These are phyloP conservation scores for Aurelia sp. DNA, from an alignment of 30 jellyfish, hydroid and myxozoan species.

Conservation along the genomic window DNA sequence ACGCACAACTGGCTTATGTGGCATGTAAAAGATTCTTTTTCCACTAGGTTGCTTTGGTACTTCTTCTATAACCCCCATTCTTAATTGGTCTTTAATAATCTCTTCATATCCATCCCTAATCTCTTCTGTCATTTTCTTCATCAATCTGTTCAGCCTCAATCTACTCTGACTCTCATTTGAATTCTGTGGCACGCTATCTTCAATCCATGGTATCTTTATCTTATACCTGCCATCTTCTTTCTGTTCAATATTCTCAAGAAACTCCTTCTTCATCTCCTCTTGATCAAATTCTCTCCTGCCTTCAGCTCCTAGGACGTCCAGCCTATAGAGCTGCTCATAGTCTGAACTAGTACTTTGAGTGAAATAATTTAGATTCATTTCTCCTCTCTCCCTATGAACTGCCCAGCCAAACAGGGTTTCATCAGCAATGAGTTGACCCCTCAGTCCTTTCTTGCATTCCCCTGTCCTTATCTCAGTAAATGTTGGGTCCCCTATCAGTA, in stretches of 20 bases:
- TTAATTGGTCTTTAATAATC: conserved; percentile 47
- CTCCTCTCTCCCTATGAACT: conserved; percentile 7
- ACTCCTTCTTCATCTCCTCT: conserved; percentile 34
- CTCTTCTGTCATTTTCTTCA: conserved; percentile 36
- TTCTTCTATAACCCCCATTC: conserved; percentile 44
- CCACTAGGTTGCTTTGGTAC: conserved; percentile 48
- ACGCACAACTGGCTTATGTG: conserved; percentile 59
- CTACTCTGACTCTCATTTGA: conserved; percentile 62
- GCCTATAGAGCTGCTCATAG: conserved; percentile 23
- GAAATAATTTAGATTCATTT: conserved; percentile 22
- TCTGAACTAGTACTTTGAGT: conserved; percentile 58
- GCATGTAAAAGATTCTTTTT: conserved; percentile 47
- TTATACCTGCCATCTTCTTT: conserved; percentile 35
- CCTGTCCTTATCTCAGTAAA: conserved; percentile 64
- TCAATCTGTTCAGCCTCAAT: conserved; percentile 30
- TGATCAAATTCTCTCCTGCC: conserved; percentile 47
- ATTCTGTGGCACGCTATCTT: conserved; percentile 54
- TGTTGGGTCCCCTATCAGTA: conserved; percentile 59
- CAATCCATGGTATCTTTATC: conserved; percentile 56
- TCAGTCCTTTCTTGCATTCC: not conserved
- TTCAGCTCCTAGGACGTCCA: conserved; percentile 19
- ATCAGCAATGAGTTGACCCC: too few relatives aligned
- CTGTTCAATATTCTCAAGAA: conserved; percentile 28
- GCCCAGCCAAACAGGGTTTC: too few relatives aligned
- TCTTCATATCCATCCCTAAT: conserved; percentile 47